phyloP scores from a whole-genome alignment of 2,888 invertebrate species.

The Agriopis marginaria region DNA sequence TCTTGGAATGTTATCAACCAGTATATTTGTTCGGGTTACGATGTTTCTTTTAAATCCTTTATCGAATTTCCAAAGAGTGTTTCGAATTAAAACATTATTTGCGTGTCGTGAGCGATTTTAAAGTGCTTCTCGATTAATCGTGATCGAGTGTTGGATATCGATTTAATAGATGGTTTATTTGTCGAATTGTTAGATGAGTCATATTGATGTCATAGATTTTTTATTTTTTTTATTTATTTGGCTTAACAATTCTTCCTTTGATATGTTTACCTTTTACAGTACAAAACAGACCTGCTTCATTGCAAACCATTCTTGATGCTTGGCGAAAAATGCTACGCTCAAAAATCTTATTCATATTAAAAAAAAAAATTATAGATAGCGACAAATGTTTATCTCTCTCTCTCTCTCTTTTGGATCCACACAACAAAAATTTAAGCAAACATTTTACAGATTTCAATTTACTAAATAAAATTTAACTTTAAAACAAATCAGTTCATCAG shows the following conservation, averaged over 20 bases:
- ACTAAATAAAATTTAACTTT: too few relatives aligned
- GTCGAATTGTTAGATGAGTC: slow-evolving; percentile 11
- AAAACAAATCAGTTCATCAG: too few relatives aligned
- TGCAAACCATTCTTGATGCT: too few relatives aligned
- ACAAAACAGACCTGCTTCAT: too few relatives aligned
- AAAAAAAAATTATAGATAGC: too few relatives aligned
- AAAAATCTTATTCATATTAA: too few relatives aligned
- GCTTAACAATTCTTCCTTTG: neutral
- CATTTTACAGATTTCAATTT: too few relatives aligned
- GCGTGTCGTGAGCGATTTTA: slow-evolving; percentile 73
- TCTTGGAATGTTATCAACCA: slow-evolving; percentile 74
- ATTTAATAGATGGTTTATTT: slow-evolving; percentile 28
- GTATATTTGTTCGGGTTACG: slow-evolving; percentile 75
- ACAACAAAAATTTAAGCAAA: too few relatives aligned
- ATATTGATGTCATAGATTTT: neutral
- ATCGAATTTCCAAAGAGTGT: slow-evolving; percentile 73
- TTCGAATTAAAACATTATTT: slow-evolving; percentile 80
- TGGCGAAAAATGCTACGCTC: too few relatives aligned
- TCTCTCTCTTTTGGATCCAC: too few relatives aligned
- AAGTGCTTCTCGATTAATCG: slow-evolving; percentile 74
- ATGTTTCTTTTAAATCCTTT: slow-evolving; percentile 76
- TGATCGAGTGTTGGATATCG: slow-evolving; percentile 46
- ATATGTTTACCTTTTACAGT: too few relatives aligned
- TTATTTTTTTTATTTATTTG: neutral
- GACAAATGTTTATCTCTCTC: too few relatives aligned